Conservation (phyloP, 2,113 vertebrate genomes). For the Serilophus lunatus region DNA sequence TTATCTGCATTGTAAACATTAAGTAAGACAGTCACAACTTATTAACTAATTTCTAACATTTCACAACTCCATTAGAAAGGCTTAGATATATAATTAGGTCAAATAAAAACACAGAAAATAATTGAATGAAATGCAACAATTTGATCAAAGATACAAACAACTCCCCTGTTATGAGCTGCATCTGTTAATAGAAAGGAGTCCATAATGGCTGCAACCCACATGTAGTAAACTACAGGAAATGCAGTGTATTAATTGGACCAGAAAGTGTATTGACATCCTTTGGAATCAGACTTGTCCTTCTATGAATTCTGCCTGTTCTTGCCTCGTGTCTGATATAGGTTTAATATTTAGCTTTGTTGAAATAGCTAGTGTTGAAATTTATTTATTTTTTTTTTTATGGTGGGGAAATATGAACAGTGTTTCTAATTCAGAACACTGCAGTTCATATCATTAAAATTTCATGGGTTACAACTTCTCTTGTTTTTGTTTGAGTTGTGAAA, state of each 20-base stretch:
- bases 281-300: neutral
- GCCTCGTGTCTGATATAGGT: neutral
- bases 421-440: neutral
- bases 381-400: neutral
- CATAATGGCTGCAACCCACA: neutral
- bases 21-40: neutral
- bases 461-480: neutral
- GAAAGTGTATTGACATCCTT: neutral
- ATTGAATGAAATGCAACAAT: neutral
- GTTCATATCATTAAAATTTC: neutral
- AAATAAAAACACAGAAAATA: neutral
- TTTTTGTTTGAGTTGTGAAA: neutral
- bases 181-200: accelerated
- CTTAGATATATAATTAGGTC: neutral
- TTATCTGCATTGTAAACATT: neutral
- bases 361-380: neutral
- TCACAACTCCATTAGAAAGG: neutral
- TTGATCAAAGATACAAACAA: neutral
- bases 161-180: neutral
- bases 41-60: neutral
- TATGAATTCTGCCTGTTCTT: neutral
- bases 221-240: neutral
- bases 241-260: neutral
- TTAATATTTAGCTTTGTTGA: neutral
- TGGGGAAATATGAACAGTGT: neutral